Evolutionary conservation across 2,113 vertebrate genomes (phyloP).

Genomic region (Chelonoidis abingdonii): DNA sequence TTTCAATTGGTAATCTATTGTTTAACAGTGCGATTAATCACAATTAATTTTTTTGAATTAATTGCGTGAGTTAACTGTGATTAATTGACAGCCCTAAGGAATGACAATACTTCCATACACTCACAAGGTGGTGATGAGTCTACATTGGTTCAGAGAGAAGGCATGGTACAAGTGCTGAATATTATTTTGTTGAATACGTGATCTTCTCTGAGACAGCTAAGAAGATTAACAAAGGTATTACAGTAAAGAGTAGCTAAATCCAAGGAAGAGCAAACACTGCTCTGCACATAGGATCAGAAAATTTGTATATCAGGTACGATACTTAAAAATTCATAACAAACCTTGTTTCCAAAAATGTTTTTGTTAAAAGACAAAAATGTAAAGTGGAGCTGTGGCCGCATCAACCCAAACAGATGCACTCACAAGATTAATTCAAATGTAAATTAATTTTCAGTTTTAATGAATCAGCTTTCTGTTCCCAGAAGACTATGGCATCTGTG

Average conservation of each 20-base stretch:
- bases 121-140: not conserved
- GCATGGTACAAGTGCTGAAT: not conserved
- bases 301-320: not conserved
- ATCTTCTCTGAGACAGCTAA: not conserved
- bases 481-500: conserved; percentile 28
- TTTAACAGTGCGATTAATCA: no score
- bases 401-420: not conserved
- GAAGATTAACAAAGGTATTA: not conserved
- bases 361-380: not conserved
- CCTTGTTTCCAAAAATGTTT: not conserved
- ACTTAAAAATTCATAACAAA: not conserved
- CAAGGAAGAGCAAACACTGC: not conserved
- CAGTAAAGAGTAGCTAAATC: conserved; percentile 1
- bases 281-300: not conserved
- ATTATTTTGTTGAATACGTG: not conserved
- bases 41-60: no score
- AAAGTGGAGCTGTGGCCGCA: not conserved
- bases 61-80: no score
- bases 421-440: not conserved
- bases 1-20: no score
- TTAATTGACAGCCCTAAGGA: not conserved
- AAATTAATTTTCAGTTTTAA: conserved; percentile 45
- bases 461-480: not conserved
- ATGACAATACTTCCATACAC: not conserved
- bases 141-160: not conserved